Percentiles rank a stretch among this genome's conserved stretches.
Evolutionary conservation across 2,797 vertebrate species (phyloP).

Genomic region (Melanotaenia nigrans): DNA sequence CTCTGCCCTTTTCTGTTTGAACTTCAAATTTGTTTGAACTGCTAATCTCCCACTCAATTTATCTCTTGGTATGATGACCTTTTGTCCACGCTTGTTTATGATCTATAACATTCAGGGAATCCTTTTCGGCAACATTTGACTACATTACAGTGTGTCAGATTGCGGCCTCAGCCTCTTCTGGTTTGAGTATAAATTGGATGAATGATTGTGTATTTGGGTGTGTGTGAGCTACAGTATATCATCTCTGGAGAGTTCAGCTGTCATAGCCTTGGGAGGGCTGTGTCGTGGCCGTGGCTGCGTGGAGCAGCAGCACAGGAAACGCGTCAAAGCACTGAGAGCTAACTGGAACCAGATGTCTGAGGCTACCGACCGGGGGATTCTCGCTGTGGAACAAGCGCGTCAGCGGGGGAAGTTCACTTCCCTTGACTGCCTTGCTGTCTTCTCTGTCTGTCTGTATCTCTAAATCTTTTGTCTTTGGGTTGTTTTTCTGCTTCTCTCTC

Average conservation of each 20-base stretch:
- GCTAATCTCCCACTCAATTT: neutral
- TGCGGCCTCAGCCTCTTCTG: slow-evolving; percentile 8
- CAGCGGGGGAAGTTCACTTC: slow-evolving; percentile 75
- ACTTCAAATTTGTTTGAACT: neutral
- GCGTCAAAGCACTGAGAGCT: slow-evolving; percentile 81
- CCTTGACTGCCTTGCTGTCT: slow-evolving; percentile 59
- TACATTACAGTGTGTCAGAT: slow-evolving; percentile 6
- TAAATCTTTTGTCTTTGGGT: slow-evolving; percentile 50
- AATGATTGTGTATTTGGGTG: slow-evolving; percentile 29
- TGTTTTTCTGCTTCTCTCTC: slow-evolving; percentile 27
- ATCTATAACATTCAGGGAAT: slow-evolving; percentile 6
- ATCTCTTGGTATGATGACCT: slow-evolving; percentile 22
- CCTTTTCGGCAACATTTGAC: slow-evolving; percentile 18
- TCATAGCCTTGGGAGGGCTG: slow-evolving; percentile 76
- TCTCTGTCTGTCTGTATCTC: slow-evolving; percentile 46
- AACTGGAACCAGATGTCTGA: slow-evolving; percentile 88
- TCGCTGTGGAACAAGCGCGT: slow-evolving; percentile 84
- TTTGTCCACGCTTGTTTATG: neutral
- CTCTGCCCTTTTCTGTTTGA: neutral
- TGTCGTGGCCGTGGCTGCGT: slow-evolving; percentile 72
- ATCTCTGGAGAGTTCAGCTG: slow-evolving; percentile 62
- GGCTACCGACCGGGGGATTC: slow-evolving; percentile 83
- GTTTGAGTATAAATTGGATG: slow-evolving; percentile 16
- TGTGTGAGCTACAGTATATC: slow-evolving; percentile 42
- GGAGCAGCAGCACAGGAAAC: slow-evolving; percentile 84